phyloP scores from a whole-genome alignment of 2,888 invertebrate species.

The Baccha elongata region DNA sequence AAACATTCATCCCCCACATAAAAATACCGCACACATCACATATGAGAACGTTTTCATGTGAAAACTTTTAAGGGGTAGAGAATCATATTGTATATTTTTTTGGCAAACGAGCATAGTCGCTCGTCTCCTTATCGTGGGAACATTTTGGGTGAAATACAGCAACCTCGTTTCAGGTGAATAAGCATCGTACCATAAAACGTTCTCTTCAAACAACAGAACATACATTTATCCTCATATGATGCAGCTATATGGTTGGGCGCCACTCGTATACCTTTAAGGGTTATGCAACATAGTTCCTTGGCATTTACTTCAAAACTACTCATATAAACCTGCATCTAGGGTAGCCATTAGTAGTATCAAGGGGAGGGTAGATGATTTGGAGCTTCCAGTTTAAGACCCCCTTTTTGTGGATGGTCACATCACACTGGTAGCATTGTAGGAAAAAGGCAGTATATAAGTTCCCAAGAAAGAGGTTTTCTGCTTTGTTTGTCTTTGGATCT shows the following conservation, averaged over 20 bases:
- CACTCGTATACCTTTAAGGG: conserved; percentile 20
- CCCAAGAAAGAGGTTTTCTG: conserved; percentile 15
- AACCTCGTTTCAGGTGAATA: conserved; percentile 70
- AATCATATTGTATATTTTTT: conserved; percentile 36
- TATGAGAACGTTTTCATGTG: conserved; percentile 37
- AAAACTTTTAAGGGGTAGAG: conserved; percentile 30
- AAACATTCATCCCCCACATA: conserved; percentile 28
- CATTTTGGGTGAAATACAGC: conserved; percentile 69
- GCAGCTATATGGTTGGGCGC: conserved; percentile 42
- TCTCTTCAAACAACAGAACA: conserved; percentile 40
- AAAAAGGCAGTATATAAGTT: conserved; percentile 1
- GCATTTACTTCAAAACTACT: conserved; percentile 35
- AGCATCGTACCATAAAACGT: conserved; percentile 67
- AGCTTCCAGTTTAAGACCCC: neutral
- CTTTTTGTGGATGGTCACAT: conserved; percentile 39
- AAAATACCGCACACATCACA: conserved; percentile 22
- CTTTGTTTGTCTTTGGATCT: conserved; percentile 51
- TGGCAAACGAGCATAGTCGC: conserved; percentile 60
- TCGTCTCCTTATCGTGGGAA: conserved; percentile 70
- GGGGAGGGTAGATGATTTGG: conserved; percentile 17
- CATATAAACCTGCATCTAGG: conserved; percentile 35
- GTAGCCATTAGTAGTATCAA: conserved; percentile 42
- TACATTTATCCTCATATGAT: conserved; percentile 24
- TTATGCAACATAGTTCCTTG: conserved; percentile 67
- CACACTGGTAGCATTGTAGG: neutral